Evolutionary conservation across 2,797 vertebrate species (phyloP).

Genomic region (Odontamblyopus rebecca): DNA sequence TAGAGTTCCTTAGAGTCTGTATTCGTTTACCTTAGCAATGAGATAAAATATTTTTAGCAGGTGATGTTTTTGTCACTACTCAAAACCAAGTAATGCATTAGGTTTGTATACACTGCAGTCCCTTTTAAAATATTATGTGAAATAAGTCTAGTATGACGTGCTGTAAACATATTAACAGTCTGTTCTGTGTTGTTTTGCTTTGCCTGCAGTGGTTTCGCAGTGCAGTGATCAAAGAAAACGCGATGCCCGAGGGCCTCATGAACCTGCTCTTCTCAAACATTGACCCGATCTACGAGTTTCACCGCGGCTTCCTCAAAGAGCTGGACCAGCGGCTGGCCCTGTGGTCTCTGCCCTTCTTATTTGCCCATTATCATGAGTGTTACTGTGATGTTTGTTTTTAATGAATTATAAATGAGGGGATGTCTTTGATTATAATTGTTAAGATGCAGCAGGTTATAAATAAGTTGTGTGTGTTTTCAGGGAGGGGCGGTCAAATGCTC

Average conservation of each 20-base stretch:
- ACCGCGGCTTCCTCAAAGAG: slow-evolving; percentile 91
- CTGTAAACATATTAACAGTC: neutral
- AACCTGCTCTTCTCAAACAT: slow-evolving; percentile 93
- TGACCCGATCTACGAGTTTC: slow-evolving; percentile 94
- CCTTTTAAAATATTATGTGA: no score
- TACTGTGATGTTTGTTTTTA: neutral
- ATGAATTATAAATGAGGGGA: neutral
- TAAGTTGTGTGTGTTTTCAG: slow-evolving; percentile 53
- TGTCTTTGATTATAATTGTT: neutral
- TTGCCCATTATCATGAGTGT: neutral
- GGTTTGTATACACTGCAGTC: neutral
- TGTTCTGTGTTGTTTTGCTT: neutral
- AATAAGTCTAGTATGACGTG: neutral
- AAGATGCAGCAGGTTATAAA: neutral
- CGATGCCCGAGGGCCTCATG: slow-evolving; percentile 89
- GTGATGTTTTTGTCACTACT: neutral
- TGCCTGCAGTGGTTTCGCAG: slow-evolving; percentile 92
- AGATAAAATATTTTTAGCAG: no score
- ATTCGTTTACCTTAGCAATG: no score
- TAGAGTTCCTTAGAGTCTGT: no score
- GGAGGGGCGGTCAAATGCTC: slow-evolving; percentile 87
- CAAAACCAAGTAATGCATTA: neutral
- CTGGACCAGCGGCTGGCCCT: slow-evolving; percentile 90
- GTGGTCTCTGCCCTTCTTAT: slow-evolving; percentile 77
- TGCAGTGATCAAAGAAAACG: slow-evolving; percentile 88